Conservation (phyloP, 2,888 invertebrate genomes). For the Sisyra nigra region DNA sequence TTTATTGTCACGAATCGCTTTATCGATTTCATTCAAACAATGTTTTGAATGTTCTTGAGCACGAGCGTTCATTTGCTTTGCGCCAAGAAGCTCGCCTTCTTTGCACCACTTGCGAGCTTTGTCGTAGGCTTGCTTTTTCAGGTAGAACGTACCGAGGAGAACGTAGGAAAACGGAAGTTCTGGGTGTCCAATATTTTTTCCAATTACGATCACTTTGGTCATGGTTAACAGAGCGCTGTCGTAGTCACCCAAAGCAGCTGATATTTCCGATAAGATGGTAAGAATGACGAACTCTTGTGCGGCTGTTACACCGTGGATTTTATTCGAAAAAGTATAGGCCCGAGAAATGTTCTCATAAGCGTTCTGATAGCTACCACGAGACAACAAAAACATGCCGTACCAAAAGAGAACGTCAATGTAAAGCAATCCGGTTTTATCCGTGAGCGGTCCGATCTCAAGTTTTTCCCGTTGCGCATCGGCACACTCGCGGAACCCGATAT, state of each 20-base stretch:
- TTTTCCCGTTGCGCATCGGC: conserved; percentile 24
- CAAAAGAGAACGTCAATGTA: conserved; percentile 29
- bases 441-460: conserved; percentile 22
- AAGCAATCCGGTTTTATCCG: conserved; percentile 26
- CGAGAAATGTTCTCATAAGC: conserved; percentile 24
- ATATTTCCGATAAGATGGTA: conserved; percentile 24
- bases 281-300: conserved; percentile 31
- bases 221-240: conserved; percentile 26
- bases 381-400: conserved; percentile 28
- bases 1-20: background rate
- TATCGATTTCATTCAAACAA: conserved; percentile 5
- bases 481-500: conserved; percentile 28
- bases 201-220: conserved; percentile 26
- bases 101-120: conserved; percentile 23
- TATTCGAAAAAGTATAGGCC: conserved; percentile 25
- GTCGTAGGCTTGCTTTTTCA: conserved; percentile 21
- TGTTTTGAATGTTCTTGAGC: conserved; percentile 1
- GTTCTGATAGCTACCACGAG: conserved; percentile 16
- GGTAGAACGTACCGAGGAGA: conserved; percentile 26
- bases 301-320: conserved; percentile 25
- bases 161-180: conserved; percentile 27
- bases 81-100: conserved; percentile 22
- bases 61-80: conserved; percentile 11
- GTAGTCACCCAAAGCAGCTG: conserved; percentile 21
- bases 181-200: conserved; percentile 27